phyloP scores from a whole-genome alignment of 2,888 invertebrate species.

The Tachina fera region DNA sequence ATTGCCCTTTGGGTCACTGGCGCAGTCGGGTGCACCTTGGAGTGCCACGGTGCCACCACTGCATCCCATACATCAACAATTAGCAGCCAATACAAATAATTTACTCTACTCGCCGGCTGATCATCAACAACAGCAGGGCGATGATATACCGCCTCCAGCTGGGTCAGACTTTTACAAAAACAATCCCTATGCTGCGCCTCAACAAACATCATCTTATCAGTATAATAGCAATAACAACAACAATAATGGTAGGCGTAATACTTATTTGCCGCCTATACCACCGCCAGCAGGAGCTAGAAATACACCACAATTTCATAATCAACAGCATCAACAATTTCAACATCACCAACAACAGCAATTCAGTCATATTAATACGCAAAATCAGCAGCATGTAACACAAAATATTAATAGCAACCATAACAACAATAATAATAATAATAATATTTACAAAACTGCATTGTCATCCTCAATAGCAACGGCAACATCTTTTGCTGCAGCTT shows the following conservation, averaged over 20 bases:
- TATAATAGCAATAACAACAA: slow-evolving; percentile 76
- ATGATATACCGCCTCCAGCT: slow-evolving; percentile 70
- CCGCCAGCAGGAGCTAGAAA: slow-evolving; percentile 75
- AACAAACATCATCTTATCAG: slow-evolving; percentile 73
- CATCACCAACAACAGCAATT: slow-evolving; percentile 69
- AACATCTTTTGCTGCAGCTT: slow-evolving; percentile 71
- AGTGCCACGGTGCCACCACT: slow-evolving; percentile 80
- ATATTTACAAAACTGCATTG: slow-evolving; percentile 76
- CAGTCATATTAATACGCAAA: slow-evolving; percentile 73
- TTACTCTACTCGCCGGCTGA: slow-evolving; percentile 82
- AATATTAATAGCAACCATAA: slow-evolving; percentile 65
- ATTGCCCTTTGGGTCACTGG: slow-evolving; percentile 80
- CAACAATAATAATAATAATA: slow-evolving; percentile 76
- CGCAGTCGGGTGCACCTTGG: slow-evolving; percentile 78
- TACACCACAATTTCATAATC: slow-evolving; percentile 77
- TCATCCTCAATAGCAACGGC: slow-evolving; percentile 72
- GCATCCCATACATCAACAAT: slow-evolving; percentile 81
- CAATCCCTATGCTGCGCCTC: slow-evolving; percentile 81
- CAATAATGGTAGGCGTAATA: slow-evolving; percentile 78
- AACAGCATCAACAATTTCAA: slow-evolving; percentile 74
- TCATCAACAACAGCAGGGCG: slow-evolving; percentile 80
- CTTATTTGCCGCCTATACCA: slow-evolving; percentile 81
- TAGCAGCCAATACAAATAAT: slow-evolving; percentile 82
- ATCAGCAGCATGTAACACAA: slow-evolving; percentile 72
- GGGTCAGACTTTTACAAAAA: slow-evolving; percentile 81